Percentiles rank a stretch among this genome's conserved stretches.
Conservation (phyloP, 2,888 invertebrate species). For the Nasonia oneida region DNA sequence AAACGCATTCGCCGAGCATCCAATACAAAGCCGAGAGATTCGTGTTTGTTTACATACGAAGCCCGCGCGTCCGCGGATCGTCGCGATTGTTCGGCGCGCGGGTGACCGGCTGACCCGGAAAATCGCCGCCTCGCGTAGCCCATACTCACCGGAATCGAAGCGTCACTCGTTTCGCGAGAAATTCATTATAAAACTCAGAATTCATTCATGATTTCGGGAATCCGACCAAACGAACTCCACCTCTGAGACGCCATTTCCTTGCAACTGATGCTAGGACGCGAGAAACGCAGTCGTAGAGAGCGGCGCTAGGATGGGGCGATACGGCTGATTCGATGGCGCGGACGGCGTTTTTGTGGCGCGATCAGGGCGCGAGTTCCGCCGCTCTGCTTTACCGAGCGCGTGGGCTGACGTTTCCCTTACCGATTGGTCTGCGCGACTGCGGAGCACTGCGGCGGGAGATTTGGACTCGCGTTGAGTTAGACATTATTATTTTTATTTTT, state of each 20-base stretch:
- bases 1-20: slow-evolving; percentile 64
- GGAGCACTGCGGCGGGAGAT: background rate
- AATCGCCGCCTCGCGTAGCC: background rate
- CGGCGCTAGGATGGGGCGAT: background rate
- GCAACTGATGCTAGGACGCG: slow-evolving; percentile 71
- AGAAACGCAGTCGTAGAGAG: slow-evolving; percentile 22
- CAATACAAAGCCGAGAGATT: slow-evolving; percentile 61
- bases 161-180: slow-evolving; percentile 62
- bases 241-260: slow-evolving; percentile 80
- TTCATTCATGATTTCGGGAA: slow-evolving; percentile 79
- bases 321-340: slow-evolving; percentile 1
- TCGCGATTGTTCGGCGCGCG: slow-evolving; percentile 45
- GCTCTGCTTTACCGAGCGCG: background rate
- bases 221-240: slow-evolving; percentile 78
- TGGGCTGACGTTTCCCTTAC: background rate
- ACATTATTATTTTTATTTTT: no score
- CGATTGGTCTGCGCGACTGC: background rate
- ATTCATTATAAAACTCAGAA: slow-evolving; percentile 72
- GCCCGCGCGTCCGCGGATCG: slow-evolving; percentile 65
- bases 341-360: background rate
- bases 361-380: background rate
- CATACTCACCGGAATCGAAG: slow-evolving; percentile 70
- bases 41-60: slow-evolving; percentile 76
- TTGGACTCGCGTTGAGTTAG: background rate
- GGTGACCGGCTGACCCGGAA: background rate